These are phyloP conservation scores for Boloria selene DNA, from an alignment of 2,888 invertebrate genomes.

Conservation along the genomic window DNA sequence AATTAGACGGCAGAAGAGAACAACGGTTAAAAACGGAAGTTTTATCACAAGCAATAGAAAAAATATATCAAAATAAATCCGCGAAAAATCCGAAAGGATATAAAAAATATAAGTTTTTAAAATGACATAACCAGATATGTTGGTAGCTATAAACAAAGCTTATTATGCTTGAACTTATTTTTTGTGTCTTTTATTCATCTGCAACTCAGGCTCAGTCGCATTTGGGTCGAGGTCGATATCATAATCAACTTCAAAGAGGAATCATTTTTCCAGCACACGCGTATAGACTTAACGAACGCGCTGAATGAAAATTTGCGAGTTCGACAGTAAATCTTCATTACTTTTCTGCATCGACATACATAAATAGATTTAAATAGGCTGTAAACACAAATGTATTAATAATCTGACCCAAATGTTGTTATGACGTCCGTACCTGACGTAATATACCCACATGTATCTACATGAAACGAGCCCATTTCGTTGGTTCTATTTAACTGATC, in stretches of 20 bases:
- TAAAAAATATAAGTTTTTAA: neutral
- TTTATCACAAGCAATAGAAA: neutral
- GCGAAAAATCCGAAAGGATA: no score
- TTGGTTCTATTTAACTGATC: slow-evolving; percentile 51
- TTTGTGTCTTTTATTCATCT: slow-evolving; percentile 12
- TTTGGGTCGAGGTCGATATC: slow-evolving; percentile 28
- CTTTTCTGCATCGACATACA: slow-evolving; percentile 47
- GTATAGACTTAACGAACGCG: slow-evolving; percentile 14
- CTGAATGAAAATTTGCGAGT: slow-evolving; percentile 40
- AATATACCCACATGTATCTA: slow-evolving; percentile 50
- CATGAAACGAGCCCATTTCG: slow-evolving; percentile 52
- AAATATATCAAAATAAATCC: no score
- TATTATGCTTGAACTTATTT: slow-evolving; percentile 20
- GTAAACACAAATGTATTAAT: slow-evolving; percentile 67
- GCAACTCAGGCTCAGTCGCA: slow-evolving; percentile 19
- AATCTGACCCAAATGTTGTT: slow-evolving; percentile 71
- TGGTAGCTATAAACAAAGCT: neutral
- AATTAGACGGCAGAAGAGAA: neutral
- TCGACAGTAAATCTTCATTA: slow-evolving; percentile 39
- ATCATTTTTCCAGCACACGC: slow-evolving; percentile 26
- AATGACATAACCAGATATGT: neutral
- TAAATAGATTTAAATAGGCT: slow-evolving; percentile 68
- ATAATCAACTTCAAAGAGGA: slow-evolving; percentile 33
- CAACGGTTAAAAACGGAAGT: neutral
- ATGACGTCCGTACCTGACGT: slow-evolving; percentile 72